These are phyloP conservation scores for Nysson spinosus DNA, from an alignment of 2,888 invertebrate genomes.

Conservation along the genomic window DNA sequence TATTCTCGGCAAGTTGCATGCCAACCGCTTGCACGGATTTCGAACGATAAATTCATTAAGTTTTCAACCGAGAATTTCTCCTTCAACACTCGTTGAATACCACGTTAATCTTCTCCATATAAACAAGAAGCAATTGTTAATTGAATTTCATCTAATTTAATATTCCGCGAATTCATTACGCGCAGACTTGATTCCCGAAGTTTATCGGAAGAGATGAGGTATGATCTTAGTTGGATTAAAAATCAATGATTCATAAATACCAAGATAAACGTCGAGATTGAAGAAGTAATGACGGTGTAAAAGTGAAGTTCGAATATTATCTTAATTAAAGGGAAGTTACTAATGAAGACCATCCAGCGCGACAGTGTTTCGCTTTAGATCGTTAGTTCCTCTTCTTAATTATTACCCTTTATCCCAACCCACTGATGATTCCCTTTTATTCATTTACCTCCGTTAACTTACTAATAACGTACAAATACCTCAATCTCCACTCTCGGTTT, in stretches of 20 bases:
- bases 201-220: no score
- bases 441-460: no score
- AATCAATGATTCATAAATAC: no score
- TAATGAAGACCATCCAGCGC: background rate
- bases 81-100: background rate
- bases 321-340: constrained; percentile 22
- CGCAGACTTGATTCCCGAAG: no score
- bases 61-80: no score
- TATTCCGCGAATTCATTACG: no score
- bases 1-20: constrained; percentile 23
- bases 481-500: constrained; percentile 39
- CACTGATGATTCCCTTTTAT: constrained; percentile 2
- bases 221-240: no score
- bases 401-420: constrained; percentile 18
- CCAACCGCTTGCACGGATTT: constrained; percentile 30
- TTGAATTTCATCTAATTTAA: no score
- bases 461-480: constrained; percentile 10
- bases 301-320: constrained; percentile 1
- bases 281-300: no score
- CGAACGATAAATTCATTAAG: background rate
- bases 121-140: no score
- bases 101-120: no score
- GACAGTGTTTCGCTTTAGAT: background rate
- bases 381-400: background rate
- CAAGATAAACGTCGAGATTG: background rate